These are phyloP conservation scores for Bruchidius siliquastri DNA, from an alignment of 2,888 invertebrate genomes.

Conservation along the genomic window DNA sequence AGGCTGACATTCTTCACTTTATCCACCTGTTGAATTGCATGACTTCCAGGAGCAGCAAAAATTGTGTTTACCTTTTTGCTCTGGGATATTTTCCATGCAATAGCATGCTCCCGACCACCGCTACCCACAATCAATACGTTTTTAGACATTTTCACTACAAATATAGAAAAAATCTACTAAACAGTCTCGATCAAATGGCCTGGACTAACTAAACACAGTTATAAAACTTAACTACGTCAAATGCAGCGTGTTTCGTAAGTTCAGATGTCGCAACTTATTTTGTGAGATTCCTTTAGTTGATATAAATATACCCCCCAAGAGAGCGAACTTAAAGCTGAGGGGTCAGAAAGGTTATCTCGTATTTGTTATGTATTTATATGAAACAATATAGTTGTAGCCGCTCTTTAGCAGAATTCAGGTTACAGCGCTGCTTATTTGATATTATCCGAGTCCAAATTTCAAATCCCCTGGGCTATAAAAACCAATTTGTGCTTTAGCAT, in stretches of 20 bases:
- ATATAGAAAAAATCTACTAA: background rate
- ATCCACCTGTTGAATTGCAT: constrained; percentile 69
- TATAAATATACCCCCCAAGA: background rate
- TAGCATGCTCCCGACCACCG: constrained; percentile 94
- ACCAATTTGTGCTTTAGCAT: too few species aligned
- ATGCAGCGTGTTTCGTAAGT: background rate
- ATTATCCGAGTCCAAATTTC: too few species aligned
- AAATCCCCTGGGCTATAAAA: too few species aligned
- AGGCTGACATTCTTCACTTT: constrained; percentile 65
- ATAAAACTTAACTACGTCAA: background rate
- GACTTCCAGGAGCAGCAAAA: constrained; percentile 85
- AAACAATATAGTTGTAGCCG: too few species aligned
- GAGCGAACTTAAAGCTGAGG: background rate
- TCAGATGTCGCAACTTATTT: background rate
- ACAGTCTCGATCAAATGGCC: too few species aligned
- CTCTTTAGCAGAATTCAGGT: too few species aligned
- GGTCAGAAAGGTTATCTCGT: background rate
- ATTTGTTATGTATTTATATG: too few species aligned
- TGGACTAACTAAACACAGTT: background rate
- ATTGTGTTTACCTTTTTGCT: constrained; percentile 67
- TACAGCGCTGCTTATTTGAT: too few species aligned
- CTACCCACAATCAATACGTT: constrained; percentile 80
- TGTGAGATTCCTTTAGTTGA: background rate
- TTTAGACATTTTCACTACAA: constrained; percentile 38
- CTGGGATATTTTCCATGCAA: constrained; percentile 89